These are phyloP conservation scores for Danionella cerebrum DNA, from an alignment of 2,113 vertebrate genomes.

Conservation along the genomic window DNA sequence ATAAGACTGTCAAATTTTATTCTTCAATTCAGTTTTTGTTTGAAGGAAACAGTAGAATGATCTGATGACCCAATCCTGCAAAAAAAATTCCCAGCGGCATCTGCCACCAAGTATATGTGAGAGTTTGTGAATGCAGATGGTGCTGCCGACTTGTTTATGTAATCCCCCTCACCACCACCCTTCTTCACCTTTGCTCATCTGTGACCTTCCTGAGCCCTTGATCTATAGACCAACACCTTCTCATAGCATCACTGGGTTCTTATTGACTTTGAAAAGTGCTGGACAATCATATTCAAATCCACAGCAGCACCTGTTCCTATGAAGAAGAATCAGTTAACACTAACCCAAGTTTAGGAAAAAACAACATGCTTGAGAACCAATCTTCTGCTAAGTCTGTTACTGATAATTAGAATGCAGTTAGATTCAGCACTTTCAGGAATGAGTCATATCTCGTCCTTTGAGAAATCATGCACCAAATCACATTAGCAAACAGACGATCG, in stretches of 20 bases:
- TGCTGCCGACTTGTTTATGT: neutral
- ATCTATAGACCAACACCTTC: neutral
- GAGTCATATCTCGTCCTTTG: neutral
- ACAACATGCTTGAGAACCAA: neutral
- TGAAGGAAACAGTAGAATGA: no score
- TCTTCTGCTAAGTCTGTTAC: neutral
- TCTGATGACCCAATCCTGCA: no score
- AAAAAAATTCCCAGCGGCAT: neutral
- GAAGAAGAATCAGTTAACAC: neutral
- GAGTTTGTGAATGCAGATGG: slow-evolving; percentile 1
- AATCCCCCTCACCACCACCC: slow-evolving; percentile 14
- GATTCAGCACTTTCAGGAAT: no score
- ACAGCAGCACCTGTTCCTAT: neutral
- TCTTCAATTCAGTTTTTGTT: no score
- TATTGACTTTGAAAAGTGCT: neutral
- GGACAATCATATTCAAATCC: neutral
- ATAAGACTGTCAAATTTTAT: no score
- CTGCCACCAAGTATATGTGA: neutral
- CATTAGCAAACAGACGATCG: neutral
- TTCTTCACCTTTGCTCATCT: neutral
- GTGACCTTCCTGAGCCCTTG: slow-evolving; percentile 4
- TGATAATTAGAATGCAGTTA: neutral
- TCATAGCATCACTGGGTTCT: neutral
- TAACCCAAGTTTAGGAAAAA: neutral
- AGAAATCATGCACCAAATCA: neutral